These are phyloP conservation scores for Marcusenius ussheri DNA, from an alignment of 2,113 vertebrate species.

Conservation along the genomic window DNA sequence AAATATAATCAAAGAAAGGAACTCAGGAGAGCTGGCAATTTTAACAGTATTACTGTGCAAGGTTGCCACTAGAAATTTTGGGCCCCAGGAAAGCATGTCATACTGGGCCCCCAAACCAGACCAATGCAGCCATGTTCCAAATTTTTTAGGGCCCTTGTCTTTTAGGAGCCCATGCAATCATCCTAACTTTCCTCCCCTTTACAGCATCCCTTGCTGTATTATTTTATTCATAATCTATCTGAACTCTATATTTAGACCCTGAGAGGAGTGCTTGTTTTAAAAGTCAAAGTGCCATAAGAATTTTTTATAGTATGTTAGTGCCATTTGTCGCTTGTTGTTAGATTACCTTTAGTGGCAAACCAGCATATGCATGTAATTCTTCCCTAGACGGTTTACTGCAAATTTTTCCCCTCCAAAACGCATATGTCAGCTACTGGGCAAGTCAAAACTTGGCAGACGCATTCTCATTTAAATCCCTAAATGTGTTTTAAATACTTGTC, in stretches of 20 bases:
- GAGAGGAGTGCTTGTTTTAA: neutral
- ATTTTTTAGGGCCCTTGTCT: neutral
- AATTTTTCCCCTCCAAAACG: neutral
- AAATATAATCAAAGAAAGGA: no score
- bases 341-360: neutral
- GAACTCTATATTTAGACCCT: neutral
- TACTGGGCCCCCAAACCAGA: neutral
- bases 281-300: neutral
- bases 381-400: neutral
- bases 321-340: neutral
- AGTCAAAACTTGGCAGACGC: neutral
- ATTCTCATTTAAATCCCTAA: neutral
- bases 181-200: neutral
- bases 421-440: neutral
- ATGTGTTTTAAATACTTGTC: neutral
- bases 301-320: neutral
- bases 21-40: no score
- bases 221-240: neutral
- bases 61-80: neutral
- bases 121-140: neutral
- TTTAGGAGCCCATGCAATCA: neutral
- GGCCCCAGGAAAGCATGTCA: neutral
- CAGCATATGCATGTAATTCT: neutral
- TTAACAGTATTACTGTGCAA: neutral
- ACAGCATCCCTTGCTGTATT: neutral